Base-by-base conservation (phyloP, 2,888 invertebrate species). In the Drepana falcataria region DNA sequence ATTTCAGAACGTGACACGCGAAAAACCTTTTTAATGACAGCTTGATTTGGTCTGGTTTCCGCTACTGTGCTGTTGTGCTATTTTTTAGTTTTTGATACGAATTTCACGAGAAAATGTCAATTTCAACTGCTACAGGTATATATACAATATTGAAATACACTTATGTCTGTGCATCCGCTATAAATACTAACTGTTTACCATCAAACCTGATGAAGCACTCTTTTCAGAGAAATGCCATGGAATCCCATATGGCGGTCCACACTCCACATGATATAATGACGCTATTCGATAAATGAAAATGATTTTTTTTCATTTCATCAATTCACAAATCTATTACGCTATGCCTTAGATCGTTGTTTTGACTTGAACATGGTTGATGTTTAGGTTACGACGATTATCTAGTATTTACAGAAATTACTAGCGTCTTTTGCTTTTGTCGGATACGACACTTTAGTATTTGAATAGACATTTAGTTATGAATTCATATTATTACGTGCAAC, bases 21-120 rank as follows among this genome's bases (percentile, higher is more conserved):
- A 83, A 82, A 77, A 81, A 84, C 85, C 87, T 87, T 83, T 84
- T 77, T 77, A 83, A 83, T 90, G 90, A 90, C 89, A 90, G 90
- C 90, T 90, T 90, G 90, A 90, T 87, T 90, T 88, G 88, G 90
- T 90, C 90, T 90, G 89, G 90, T 90, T 89, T 90, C 90, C 89
- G 89, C 90, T 87, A 87, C 89, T 90, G 90, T 90, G 85, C 89
- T 89, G 81, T 87, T 88, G 89, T 87, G 85, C 87, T 88, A 89
- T 87, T 89, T 89, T 87, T 85, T 81, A 79, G 81, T 82, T 89
- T 89, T 87, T 77, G 75, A 71, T 82, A 76, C 78, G 73, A 81
- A 81, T 84, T 83, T 79, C 79, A 65, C 60, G 64, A 75, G 75
- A 88, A 81, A 83, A 90, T 90, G 90, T 90, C 90, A 64, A 90